These are phyloP conservation scores for Deroptyus accipitrinus DNA, from an alignment of 2,113 vertebrate species.

Conservation along the genomic window DNA sequence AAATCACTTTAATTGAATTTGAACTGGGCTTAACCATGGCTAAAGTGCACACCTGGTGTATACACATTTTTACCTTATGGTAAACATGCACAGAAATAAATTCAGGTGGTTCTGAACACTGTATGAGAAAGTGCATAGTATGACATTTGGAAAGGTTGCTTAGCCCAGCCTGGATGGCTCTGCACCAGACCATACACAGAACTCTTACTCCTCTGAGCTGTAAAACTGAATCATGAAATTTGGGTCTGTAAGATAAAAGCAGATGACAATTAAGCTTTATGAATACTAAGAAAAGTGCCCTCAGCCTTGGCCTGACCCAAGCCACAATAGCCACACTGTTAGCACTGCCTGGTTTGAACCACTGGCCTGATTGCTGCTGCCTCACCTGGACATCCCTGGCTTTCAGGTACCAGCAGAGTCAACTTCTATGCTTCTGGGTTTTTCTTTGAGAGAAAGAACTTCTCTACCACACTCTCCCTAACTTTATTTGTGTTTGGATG, in stretches of 20 bases:
- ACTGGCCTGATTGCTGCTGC: rapidly evolving
- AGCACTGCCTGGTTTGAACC: neutral
- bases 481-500: neutral
- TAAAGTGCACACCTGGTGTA: neutral
- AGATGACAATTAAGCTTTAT: neutral
- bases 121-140: neutral
- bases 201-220: neutral
- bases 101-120: neutral
- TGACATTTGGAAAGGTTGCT: neutral
- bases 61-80: neutral
- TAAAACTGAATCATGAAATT: neutral
- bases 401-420: rapidly evolving
- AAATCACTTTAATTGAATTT: neutral
- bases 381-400: neutral
- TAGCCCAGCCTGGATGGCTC: neutral
- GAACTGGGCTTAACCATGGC: neutral
- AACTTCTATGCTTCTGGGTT: neutral
- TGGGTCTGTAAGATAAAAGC: neutral
- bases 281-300: neutral
- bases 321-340: neutral
- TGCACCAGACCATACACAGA: neutral
- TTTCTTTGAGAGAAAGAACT: neutral
- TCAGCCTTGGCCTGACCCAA: neutral
- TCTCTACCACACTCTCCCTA: neutral
- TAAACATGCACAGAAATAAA: neutral